Evolutionary conservation across 2,888 invertebrate genomes (phyloP), one percentile per base, ranked within the genome.

Genomic region (Chaetogeoica ovagalla): DNA sequence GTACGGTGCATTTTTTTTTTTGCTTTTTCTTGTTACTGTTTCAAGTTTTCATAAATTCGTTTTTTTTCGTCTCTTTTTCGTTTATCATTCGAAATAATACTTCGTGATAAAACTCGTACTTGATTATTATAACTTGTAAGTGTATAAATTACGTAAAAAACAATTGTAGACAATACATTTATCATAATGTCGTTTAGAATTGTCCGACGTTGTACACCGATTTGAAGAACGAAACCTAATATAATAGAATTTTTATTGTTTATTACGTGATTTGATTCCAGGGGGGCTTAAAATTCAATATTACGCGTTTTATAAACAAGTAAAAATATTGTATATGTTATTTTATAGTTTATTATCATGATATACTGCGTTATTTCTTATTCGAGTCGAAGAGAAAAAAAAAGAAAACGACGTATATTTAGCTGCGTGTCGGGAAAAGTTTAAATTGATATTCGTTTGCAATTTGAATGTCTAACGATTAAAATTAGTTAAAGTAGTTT

Each of bases 371-470:
- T 55, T 37, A 70, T 13, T 70, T 37, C 37, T 57, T 17, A 68
- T 17, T 68, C 9, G n/a, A 55, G 69, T 37, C 13, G 1, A 52
- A 69, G 52, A 11, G 55, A 30, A 69, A 30, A 23, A 60, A 68
- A 30, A 21, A 52, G 17, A 68, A 43, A 66, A 43, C 39, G 11
- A 21, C 21, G 9, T 17, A 30, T 66, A 43, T 43, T 21, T 43
- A 66, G 39, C 21, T 21, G 66, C 68, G 48, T 17, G 48, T 17
- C 15, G 23, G 23, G 55, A 23, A 68, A 68, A 52, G 48, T 48
- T 68, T 68, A 68, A 68, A 68, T 52, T 68, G 21, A 66, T 66
- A 66, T 66, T 66, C 21, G 43, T 66, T 66, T 21, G n/a, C 21
- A 66, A 48, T 48, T 48, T 48, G 48, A 48, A 39, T 8, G 39